Evolutionary conservation across 2,888 invertebrate species (phyloP).

Genomic region (Volucella inanis): DNA sequence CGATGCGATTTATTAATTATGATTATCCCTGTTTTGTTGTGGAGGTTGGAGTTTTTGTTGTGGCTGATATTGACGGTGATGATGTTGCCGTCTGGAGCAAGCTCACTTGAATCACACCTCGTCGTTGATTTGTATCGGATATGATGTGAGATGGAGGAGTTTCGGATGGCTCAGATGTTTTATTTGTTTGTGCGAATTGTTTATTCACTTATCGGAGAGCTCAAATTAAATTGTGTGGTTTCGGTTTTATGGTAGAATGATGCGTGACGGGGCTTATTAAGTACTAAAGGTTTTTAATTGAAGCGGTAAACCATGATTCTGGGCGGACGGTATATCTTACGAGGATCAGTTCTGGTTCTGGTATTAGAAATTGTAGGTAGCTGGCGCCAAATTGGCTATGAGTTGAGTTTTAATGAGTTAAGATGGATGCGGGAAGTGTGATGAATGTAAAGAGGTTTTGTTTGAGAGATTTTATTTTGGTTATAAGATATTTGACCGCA

Average conservation of each 20-base stretch:
- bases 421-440: too few species aligned
- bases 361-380: too few species aligned
- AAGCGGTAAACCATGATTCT: too few species aligned
- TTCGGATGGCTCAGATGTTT: conserved; percentile 37
- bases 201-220: conserved; percentile 67
- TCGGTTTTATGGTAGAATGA: conserved; percentile 52
- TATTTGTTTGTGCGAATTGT: conserved; percentile 70
- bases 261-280: conserved; percentile 39
- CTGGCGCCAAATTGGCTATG: too few species aligned
- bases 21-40: conserved; percentile 62
- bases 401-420: too few species aligned
- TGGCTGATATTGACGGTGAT: neutral
- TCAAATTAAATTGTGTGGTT: conserved; percentile 49
- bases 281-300: conserved; percentile 3
- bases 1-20: conserved; percentile 73
- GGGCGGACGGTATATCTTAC: too few species aligned
- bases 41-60: conserved; percentile 19
- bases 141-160: conserved; percentile 52
- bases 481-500: too few species aligned
- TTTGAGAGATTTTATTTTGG: too few species aligned
- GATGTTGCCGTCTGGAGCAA: conserved; percentile 23
- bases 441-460: too few species aligned
- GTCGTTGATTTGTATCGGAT: conserved; percentile 72
- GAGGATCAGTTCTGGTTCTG: too few species aligned
- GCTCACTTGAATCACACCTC: conserved; percentile 66